Evolutionary conservation across 2,797 vertebrate genomes (phyloP).

Genomic region (Buceros bicornis): DNA sequence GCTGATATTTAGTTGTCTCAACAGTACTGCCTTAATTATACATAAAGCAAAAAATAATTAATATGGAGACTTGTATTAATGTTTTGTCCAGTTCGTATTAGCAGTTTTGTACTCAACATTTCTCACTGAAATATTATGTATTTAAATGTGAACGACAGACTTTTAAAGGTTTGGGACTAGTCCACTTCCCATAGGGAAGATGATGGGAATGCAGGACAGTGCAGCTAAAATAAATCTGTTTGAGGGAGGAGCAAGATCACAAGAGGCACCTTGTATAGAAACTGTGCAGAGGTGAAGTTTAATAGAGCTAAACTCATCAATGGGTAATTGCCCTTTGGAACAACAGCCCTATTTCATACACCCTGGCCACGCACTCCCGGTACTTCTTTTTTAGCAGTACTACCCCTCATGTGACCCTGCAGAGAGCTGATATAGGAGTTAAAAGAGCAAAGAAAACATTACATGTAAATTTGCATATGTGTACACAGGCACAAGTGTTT

Average conservation of each 20-base stretch:
- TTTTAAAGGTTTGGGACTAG: neutral
- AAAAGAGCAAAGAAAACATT: neutral
- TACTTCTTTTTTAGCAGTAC: neutral
- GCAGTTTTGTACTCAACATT: neutral
- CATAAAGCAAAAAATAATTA: neutral
- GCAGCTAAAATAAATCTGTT: neutral
- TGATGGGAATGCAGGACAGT: neutral
- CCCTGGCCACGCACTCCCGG: neutral
- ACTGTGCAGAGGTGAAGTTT: neutral
- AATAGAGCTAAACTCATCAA: neutral
- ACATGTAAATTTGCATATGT: neutral
- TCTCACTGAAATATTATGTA: neutral
- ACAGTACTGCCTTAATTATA: neutral
- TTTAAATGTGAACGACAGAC: neutral
- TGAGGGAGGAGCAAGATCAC: neutral
- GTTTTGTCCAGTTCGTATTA: neutral
- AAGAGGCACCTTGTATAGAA: neutral
- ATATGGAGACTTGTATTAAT: accelerated
- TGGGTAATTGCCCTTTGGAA: neutral
- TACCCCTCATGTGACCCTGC: neutral
- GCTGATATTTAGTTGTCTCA: neutral
- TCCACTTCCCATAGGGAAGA: neutral
- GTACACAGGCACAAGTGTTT: neutral
- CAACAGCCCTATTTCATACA: neutral
- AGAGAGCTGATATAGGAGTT: neutral